Conservation (phyloP, 92 coral and sea anemone species). For the Epizoanthus stellaris region DNA sequence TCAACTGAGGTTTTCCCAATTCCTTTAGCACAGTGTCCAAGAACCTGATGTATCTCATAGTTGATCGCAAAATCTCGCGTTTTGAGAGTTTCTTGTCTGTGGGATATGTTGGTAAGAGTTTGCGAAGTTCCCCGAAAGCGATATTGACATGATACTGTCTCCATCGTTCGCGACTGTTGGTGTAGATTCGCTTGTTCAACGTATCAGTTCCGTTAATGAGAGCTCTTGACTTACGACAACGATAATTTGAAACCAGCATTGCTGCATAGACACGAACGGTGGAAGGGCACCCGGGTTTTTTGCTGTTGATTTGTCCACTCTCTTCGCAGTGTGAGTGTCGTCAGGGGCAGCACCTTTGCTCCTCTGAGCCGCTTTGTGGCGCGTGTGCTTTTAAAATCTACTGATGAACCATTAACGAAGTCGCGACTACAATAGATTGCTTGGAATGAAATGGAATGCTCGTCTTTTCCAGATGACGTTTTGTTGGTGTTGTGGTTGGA, state of each 20-base stretch:
- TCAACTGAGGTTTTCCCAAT: conserved; percentile 15
- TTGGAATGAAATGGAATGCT: conserved; percentile 28
- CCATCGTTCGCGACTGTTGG: conserved; percentile 84
- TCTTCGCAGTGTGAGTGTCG: no score
- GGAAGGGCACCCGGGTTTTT: no score
- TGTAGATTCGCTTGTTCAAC: conserved; percentile 50
- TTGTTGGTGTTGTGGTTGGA: no score
- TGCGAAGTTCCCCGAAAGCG: conserved; percentile 79
- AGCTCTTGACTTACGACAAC: conserved; percentile 1
- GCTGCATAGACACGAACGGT: no score
- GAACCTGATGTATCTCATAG: conserved; percentile 76
- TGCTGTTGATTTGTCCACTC: not conserved
- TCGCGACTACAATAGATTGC: conserved; percentile 35
- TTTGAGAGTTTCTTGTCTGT: conserved; percentile 79
- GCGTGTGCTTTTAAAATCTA: conserved; percentile 7
- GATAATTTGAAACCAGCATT: conserved; percentile 30
- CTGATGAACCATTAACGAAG: conserved; percentile 35
- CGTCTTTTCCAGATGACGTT: conserved; percentile 35
- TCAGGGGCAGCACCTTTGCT: not conserved
- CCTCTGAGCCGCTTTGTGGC: not conserved
- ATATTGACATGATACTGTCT: conserved; percentile 75
- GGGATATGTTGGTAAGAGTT: conserved; percentile 75
- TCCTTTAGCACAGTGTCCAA: conserved; percentile 59
- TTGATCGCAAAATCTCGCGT: conserved; percentile 68
- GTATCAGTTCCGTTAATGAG: not conserved